These are phyloP conservation scores for Platyscapa corneri DNA, from an alignment of 1,140 invertebrate species.

Conservation along the genomic window DNA sequence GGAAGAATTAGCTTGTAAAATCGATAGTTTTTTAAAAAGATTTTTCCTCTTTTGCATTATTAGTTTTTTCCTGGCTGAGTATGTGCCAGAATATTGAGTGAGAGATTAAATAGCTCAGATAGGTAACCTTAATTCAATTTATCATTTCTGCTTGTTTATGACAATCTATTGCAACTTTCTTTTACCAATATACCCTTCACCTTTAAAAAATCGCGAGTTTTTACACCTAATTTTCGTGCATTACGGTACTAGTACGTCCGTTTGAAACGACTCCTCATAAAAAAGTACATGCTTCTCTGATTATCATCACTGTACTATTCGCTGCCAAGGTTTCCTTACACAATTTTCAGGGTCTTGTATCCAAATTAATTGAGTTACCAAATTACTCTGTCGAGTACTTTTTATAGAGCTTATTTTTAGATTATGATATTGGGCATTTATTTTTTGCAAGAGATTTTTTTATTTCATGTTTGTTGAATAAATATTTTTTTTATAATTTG, in stretches of 20 bases:
- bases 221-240: not conserved
- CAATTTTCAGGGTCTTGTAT: not conserved
- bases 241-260: not conserved
- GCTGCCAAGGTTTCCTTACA: not conserved
- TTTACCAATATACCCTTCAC: too few species aligned
- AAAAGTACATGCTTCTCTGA: not conserved
- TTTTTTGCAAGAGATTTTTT: not conserved
- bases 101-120: constrained; percentile 43
- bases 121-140: constrained; percentile 41
- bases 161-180: not conserved
- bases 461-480: not conserved
- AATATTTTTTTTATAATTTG: too few species aligned
- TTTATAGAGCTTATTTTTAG: not conserved
- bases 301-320: not conserved
- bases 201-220: not conserved
- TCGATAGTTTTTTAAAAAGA: not conserved
- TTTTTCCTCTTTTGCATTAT: not conserved
- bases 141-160: constrained; percentile 16
- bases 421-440: not conserved
- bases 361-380: not conserved
- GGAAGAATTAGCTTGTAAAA: not conserved
- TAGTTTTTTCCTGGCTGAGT: not conserved
- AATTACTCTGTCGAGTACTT: not conserved
- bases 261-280: not conserved
- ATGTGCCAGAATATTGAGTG: not conserved